Base-by-base conservation (phyloP, 2,888 invertebrate genomes). In the Drosophila merina region DNA sequence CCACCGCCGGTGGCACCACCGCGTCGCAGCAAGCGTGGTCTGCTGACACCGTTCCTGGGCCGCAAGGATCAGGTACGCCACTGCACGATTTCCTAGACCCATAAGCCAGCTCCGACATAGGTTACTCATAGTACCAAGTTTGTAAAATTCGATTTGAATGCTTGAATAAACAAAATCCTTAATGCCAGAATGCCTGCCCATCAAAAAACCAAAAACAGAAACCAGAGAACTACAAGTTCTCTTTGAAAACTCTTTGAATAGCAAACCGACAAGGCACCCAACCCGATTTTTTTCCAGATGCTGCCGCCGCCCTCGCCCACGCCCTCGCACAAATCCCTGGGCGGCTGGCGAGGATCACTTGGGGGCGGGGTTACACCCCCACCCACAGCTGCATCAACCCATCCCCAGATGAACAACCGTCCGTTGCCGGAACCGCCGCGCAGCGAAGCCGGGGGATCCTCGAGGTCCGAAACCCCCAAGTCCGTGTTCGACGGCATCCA, bases 1-100 rank as follows among this genome's bases (percentile, higher is more conserved):
- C 82, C 92, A 31, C 91, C 92, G 14, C 93, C 93, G 3, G 93
- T 95, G 40, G 95, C 96, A 42, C 96, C 96, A 86, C 92, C 94
- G 76, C 90, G 94, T 88, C 92, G 94, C 81, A 89, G 93, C 89
- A 93, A 93, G 89, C 93, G 94, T 82, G 92, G 94, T 79, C 79
- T 93, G 57, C 92, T 93, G 58, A 93, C 93, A 60, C 92, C 92
- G 38, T 79, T 91, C 64, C 92, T 93, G 71, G 89, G 90, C 57
- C 92, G 93, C 83, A 91, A 91, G 89, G 91, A 90, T 88, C 91
- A 91, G 92, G 91, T 91, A 91, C 91, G 90, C 87, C 89, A 82
- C 91, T 91, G 91, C 91, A 92, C 87, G 91, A 92, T 91, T 89
- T 91, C 87, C 89, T 92, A 91, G 89, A 81, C 67, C 62, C 52